Evolutionary conservation across 2,888 invertebrate species (phyloP), one percentile per base, ranked within the genome.

Genomic region (Hyalella azteca): DNA sequence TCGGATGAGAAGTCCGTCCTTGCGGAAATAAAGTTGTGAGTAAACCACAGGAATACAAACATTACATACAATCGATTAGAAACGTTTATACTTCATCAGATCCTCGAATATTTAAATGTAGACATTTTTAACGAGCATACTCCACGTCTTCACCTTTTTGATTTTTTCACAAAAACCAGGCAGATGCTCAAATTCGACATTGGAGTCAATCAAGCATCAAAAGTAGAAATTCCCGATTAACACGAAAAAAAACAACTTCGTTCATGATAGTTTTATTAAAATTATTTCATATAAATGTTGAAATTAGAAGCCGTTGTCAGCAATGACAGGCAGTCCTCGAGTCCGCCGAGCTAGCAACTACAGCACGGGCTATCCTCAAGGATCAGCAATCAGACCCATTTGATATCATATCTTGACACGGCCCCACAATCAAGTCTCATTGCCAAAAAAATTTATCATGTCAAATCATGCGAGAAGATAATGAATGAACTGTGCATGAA

Each of bases 221-320:
- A n/a, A n/a, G n/a, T n/a, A n/a, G n/a, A n/a, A n/a, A n/a, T n/a
- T n/a, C n/a, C n/a, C n/a, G n/a, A n/a, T n/a, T n/a, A n/a, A n/a
- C n/a, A n/a, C n/a, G n/a, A n/a, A n/a, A 15, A 15, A 9, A 45
- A 45, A 45, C 45, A 45, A 45, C 45, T 11, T 11, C 9, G 9
- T 66, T 66, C 66, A 66, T 66, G 36, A 66, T 36, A 66, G 66
- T 29, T 66, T 66, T 66, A 66, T 66, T 66, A 66, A 66, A 66
- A 66, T 66, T 32, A 32, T 66, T 66, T 66, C 66, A 66, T 66
- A 66, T 66, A 66, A 66, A 66, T 66, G 66, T 66, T 66, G 66
- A 66, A 66, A 66, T 36, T 32, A 19, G 66, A 66, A n/a, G 36
- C 19, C 19, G 39, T 36, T n/a, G 36, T 66, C 66, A 15, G 9